Evolutionary conservation across 2,888 invertebrate genomes (phyloP), one percentile per base, ranked within the genome.

Genomic region (Campoletis raptor): DNA sequence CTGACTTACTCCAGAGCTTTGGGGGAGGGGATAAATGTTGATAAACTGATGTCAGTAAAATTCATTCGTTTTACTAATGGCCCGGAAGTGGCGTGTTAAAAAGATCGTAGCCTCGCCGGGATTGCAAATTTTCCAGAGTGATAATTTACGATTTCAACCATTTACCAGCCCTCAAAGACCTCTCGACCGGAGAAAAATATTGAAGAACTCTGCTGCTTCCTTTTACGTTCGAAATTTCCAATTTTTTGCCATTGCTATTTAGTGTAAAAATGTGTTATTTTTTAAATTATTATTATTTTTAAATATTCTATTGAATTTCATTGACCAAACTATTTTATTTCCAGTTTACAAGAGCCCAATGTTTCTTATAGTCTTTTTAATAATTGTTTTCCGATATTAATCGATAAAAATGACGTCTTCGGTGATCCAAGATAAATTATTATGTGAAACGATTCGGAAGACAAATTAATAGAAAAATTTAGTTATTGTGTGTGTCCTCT

Each of bases 1-100:
- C 40, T 6, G 21, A 24, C 30, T 54, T 10, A 57, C 40, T 54
- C 52, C 78, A 48, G 9, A 0, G 37, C 6, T 30, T 42, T 37
- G 37, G 2, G 40, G 42, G 7, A 8, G 21, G 42, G 40, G 57
- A 24, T 45, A 18, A 36, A 88, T 90, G 86, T 87, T 90, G 90
- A 91, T 92, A 91, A 92, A 91, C 91, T 90, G 85, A 89, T 90
- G 90, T 89, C 89, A 83, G 88, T 89, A 87, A 84, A 90, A 90
- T 91, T 91, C 91, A 92, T 92, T 91, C 91, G 89, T 91, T 90
- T 87, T 89, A 79, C 87, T 89, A 90, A 91, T 89, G 89, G 86
- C 73, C 87, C 78, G 87, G 88, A 90, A 90, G 88, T 54, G 83
- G 80, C 74, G 79, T 81, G 87, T 88, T 87, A 84, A 88, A 89